Conservation (phyloP, 1,140 invertebrate species). For the Megathymus violae region DNA sequence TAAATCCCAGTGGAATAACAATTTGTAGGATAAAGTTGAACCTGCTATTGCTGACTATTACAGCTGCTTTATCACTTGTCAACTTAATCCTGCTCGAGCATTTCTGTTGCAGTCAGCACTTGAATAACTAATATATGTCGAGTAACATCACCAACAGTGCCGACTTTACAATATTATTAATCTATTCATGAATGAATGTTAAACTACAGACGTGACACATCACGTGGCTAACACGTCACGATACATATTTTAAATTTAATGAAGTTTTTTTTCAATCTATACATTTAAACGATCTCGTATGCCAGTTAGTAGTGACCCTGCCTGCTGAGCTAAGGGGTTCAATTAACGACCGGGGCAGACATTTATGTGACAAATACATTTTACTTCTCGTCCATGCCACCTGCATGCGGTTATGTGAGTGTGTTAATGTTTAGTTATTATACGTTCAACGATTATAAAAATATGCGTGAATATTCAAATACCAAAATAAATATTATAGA, state of each 20-base stretch:
- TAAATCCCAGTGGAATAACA: conserved; percentile 10
- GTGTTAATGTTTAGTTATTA: too few relatives aligned
- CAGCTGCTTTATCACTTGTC: conserved; percentile 7
- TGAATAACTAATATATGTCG: conserved; percentile 6
- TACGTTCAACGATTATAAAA: too few relatives aligned
- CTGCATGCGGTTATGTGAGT: too few relatives aligned
- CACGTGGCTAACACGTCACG: background rate
- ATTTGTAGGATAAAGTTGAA: conserved; percentile 2
- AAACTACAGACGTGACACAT: background rate
- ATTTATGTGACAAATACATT: too few relatives aligned
- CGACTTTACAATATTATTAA: background rate
- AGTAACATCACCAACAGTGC: background rate
- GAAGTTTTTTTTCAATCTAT: too few relatives aligned
- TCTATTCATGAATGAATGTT: background rate
- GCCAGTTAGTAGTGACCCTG: too few relatives aligned
- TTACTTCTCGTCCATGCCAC: too few relatives aligned
- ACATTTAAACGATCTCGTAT: too few relatives aligned
- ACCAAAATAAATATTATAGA: too few relatives aligned
- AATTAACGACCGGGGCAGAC: too few relatives aligned
- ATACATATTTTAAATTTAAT: background rate
- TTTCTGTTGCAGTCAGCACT: background rate
- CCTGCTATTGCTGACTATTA: conserved; percentile 4
- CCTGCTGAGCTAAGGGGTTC: too few relatives aligned
- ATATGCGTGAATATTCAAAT: too few relatives aligned
- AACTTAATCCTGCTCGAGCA: conserved; percentile 2